phyloP scores from a whole-genome alignment of 2,888 invertebrate species.

The Oscheius sp. region DNA sequence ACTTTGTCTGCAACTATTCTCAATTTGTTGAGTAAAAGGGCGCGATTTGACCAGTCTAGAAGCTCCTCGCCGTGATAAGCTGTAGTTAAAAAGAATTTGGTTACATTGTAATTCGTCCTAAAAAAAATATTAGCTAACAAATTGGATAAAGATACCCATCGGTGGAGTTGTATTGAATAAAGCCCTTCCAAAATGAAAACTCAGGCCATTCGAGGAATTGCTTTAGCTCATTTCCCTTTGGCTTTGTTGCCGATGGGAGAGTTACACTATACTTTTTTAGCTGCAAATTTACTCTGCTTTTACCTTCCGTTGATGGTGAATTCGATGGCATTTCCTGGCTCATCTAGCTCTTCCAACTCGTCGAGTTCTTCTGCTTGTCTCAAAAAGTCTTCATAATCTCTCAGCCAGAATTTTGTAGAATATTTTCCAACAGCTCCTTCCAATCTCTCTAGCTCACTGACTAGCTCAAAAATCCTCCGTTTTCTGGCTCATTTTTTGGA shows the following conservation, averaged over 20 bases:
- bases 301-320: conserved; percentile 38
- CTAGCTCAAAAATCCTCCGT: background rate
- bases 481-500: background rate
- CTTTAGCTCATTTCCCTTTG: conserved; percentile 56
- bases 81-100: conserved; percentile 63
- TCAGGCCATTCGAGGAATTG: conserved; percentile 69
- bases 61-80: conserved; percentile 60
- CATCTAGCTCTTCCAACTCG: conserved; percentile 50
- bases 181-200: conserved; percentile 68
- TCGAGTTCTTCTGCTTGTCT: conserved; percentile 49
- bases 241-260: conserved; percentile 5
- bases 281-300: background rate
- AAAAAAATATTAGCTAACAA: conserved; percentile 20
- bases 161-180: conserved; percentile 51
- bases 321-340: conserved; percentile 40
- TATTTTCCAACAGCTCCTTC: conserved; percentile 36
- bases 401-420: conserved; percentile 66
- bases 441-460: conserved; percentile 1
- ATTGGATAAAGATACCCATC: conserved; percentile 19
- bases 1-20: conserved; percentile 59
- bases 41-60: conserved; percentile 63
- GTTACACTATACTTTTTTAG: conserved; percentile 1
- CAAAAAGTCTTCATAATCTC: conserved; percentile 62
- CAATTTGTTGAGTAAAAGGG: conserved; percentile 61
- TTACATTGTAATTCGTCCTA: conserved; percentile 45